phyloP scores from a whole-genome alignment of 2,888 invertebrate genomes.

The Latheticus oryzae region DNA sequence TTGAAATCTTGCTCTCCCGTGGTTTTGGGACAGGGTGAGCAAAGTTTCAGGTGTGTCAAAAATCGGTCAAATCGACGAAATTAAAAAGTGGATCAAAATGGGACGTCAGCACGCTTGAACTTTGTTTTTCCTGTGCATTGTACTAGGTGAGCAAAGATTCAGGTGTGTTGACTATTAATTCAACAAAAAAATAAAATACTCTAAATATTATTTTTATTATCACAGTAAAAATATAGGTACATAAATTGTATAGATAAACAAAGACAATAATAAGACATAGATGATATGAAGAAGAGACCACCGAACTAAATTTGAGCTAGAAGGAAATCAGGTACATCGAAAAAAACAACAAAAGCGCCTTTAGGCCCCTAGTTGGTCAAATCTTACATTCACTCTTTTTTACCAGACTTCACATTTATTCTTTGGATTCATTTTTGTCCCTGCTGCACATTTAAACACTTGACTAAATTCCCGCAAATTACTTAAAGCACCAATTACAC shows the following conservation, averaged over 20 bases:
- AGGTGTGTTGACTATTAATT: slow-evolving; percentile 78
- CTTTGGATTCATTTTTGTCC: slow-evolving; percentile 86
- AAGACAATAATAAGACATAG: slow-evolving; percentile 30
- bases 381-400: slow-evolving; percentile 46
- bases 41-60: slow-evolving; percentile 87
- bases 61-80: slow-evolving; percentile 4
- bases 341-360: background rate
- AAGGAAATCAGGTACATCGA: slow-evolving; percentile 21
- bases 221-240: slow-evolving; percentile 59
- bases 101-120: slow-evolving; percentile 76
- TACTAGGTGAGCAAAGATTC: slow-evolving; percentile 89
- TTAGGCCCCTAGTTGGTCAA: background rate
- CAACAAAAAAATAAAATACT: slow-evolving; percentile 19
- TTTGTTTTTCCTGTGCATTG: slow-evolving; percentile 82
- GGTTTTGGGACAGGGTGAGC: slow-evolving; percentile 76
- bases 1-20: slow-evolving; percentile 88
- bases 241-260: slow-evolving; percentile 53
- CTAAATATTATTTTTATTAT: slow-evolving; percentile 56
- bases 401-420: slow-evolving; percentile 93
- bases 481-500: slow-evolving; percentile 88
- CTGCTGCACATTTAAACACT: slow-evolving; percentile 80
- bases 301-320: slow-evolving; percentile 10
- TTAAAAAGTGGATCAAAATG: background rate
- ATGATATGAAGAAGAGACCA: slow-evolving; percentile 25
- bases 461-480: slow-evolving; percentile 86